Evolutionary conservation across 2,888 invertebrate species (phyloP).

Genomic region (Orchestes rusci): DNA sequence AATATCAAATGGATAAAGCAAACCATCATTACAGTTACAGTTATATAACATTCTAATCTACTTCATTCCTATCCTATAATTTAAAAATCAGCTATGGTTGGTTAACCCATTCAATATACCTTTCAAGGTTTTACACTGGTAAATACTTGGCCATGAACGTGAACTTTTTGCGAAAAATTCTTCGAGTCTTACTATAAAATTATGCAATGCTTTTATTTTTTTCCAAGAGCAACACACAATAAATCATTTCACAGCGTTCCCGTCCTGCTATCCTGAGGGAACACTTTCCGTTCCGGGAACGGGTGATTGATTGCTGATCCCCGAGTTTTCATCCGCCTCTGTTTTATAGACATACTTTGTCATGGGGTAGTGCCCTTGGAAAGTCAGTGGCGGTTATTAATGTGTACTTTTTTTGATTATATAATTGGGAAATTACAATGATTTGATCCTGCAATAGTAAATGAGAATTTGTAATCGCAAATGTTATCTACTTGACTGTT

Average conservation of each 20-base stretch:
- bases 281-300: slow-evolving; percentile 21
- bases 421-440: too few species aligned
- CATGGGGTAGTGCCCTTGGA: slow-evolving; percentile 3
- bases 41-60: too few species aligned
- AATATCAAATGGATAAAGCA: too few species aligned
- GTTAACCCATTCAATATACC: too few species aligned
- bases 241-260: slow-evolving; percentile 23
- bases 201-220: background rate
- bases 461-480: too few species aligned
- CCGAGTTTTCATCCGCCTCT: slow-evolving; percentile 11
- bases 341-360: slow-evolving; percentile 13
- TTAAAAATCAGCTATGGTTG: too few species aligned
- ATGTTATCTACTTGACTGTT: too few species aligned
- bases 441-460: too few species aligned
- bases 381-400: background rate
- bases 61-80: too few species aligned
- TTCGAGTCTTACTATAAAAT: background rate
- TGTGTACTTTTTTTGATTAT: too few species aligned
- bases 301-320: slow-evolving; percentile 23
- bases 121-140: too few species aligned
- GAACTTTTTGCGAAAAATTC: slow-evolving; percentile 1
- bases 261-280: slow-evolving; percentile 20
- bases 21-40: too few species aligned
- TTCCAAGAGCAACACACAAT: background rate
- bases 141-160: slow-evolving; percentile 1